These are phyloP conservation scores for Catostylus mosaicus DNA, from an alignment of 30 jellyfish, hydroid and myxozoan genomes.

Conservation along the genomic window DNA sequence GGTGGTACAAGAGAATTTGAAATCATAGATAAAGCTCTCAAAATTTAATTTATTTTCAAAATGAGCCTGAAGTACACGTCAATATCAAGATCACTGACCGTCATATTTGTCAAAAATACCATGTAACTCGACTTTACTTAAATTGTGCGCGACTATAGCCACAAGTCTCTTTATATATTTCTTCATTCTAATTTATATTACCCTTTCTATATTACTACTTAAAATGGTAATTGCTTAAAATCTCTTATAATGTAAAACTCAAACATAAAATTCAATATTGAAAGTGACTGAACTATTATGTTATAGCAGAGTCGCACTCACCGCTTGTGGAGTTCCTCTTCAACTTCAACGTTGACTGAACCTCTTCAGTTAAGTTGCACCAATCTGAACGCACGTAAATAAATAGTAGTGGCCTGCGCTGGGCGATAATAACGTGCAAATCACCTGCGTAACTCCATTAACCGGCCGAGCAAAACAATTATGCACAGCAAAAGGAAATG, in stretches of 20 bases:
- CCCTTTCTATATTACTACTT: background rate
- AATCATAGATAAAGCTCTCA: no score
- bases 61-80: no score
- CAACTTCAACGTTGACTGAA: background rate
- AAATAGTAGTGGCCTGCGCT: background rate
- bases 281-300: background rate
- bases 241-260: background rate
- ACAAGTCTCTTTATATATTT: no score
- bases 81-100: no score
- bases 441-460: constrained; percentile 17
- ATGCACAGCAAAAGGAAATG: background rate
- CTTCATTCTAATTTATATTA: background rate
- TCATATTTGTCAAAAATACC: no score
- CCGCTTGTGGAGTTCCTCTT: background rate
- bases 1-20: no score
- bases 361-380: background rate
- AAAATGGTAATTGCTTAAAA: background rate
- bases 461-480: background rate
- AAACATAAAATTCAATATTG: background rate
- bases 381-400: background rate
- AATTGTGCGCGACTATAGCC: no score
- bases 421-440: background rate
- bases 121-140: no score
- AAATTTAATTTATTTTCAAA: no score
- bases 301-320: background rate